Percentiles rank a stretch among this genome's conserved stretches.
Evolutionary conservation across 2,888 invertebrate genomes (phyloP).

Genomic region (Rhyacophila evoluta): DNA sequence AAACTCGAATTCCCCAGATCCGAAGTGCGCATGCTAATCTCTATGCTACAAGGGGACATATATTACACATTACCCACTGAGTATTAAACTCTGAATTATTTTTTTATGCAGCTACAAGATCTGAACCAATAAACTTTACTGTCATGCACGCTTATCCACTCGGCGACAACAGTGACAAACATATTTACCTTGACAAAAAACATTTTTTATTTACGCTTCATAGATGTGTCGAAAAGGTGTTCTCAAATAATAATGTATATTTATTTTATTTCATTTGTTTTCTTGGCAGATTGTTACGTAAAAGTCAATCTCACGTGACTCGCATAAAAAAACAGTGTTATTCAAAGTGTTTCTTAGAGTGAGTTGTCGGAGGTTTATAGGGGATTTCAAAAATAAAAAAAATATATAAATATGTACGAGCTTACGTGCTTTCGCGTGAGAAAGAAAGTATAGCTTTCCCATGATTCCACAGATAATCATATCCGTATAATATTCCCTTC

Average conservation of each 20-base stretch:
- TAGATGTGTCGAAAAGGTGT: conserved; percentile 42
- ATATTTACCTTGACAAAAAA: no score
- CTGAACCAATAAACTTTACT: no score
- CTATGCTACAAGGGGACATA: no score
- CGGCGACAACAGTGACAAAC: no score
- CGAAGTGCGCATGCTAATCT: no score
- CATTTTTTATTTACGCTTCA: background rate
- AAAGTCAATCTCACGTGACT: conserved; percentile 9
- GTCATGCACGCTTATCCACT: no score
- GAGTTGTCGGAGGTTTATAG: background rate
- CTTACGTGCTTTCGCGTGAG: background rate
- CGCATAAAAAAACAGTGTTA: background rate
- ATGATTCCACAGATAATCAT: background rate
- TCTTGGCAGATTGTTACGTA: background rate
- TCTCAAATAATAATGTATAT: background rate
- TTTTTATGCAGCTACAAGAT: no score
- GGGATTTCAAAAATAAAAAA: background rate
- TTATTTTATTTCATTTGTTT: background rate
- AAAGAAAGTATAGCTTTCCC: background rate
- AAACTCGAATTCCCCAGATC: no score
- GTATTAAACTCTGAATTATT: no score
- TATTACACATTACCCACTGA: no score
- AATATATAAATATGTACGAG: conserved; percentile 8
- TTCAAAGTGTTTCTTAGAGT: conserved; percentile 7
- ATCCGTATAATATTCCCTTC: no score